These are phyloP conservation scores for Caenorhabditis parvicauda DNA, from an alignment of 2,888 invertebrate genomes.

Conservation along the genomic window DNA sequence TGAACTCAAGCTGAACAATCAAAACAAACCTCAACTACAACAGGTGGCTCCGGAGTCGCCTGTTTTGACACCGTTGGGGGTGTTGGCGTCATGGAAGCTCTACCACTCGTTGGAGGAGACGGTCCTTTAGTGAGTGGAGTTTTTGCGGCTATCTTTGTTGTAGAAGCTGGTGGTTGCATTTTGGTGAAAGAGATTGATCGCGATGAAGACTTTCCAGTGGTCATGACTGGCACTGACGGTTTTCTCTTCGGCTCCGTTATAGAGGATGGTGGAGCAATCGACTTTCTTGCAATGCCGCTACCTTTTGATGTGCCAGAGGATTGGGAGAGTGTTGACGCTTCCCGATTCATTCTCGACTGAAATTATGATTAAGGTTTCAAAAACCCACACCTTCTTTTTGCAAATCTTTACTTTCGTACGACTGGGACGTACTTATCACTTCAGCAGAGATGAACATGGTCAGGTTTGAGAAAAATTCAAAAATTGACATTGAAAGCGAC, in stretches of 20 bases:
- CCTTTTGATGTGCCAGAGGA: slow-evolving; percentile 22
- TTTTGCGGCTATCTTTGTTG: too few species aligned
- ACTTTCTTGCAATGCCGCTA: slow-evolving; percentile 5
- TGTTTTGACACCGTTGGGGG: slow-evolving; percentile 1
- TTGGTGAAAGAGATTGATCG: too few species aligned
- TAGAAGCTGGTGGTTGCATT: too few species aligned
- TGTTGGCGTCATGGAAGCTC: background rate
- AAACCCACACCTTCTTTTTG: background rate
- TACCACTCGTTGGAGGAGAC: too few species aligned
- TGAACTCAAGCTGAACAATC: too few species aligned
- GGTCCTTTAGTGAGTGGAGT: too few species aligned
- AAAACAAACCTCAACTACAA: background rate
- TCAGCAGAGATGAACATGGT: too few species aligned
- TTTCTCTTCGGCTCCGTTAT: slow-evolving; percentile 19
- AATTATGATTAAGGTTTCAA: slow-evolving; percentile 5
- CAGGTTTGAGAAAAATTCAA: too few species aligned
- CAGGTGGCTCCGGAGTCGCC: background rate
- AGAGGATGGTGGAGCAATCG: slow-evolving; percentile 7
- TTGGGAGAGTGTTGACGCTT: slow-evolving; percentile 27
- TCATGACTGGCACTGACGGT: slow-evolving; percentile 4
- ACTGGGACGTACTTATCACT: too few species aligned
- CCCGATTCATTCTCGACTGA: slow-evolving; percentile 33
- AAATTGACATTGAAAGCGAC: too few species aligned
- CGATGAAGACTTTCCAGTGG: too few species aligned
- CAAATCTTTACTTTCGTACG: too few species aligned